phyloP scores from a whole-genome alignment of 2,113 vertebrate genomes.

The Seriola aureovittata region DNA sequence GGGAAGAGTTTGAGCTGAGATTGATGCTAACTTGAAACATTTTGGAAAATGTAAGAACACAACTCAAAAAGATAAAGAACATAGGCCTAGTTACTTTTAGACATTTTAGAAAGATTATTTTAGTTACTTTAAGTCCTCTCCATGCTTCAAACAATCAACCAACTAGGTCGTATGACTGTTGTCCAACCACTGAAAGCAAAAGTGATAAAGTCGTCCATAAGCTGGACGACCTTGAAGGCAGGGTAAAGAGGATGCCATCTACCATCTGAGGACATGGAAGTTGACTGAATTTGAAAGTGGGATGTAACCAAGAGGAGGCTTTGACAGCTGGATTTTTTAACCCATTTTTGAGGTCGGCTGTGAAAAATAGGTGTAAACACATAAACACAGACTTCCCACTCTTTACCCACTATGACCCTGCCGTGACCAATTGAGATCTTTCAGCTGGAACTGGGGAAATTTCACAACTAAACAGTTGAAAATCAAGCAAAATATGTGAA shows the following conservation, averaged over 20 bases:
- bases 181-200: background rate
- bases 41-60: no score
- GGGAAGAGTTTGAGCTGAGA: no score
- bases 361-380: no score
- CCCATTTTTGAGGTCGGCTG: no score
- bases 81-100: no score
- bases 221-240: background rate
- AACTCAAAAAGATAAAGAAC: no score
- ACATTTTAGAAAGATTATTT: no score
- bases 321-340: no score
- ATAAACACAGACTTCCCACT: background rate
- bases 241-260: background rate
- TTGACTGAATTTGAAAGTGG: background rate
- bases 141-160: background rate
- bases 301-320: background rate
- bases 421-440: background rate
- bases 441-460: background rate
- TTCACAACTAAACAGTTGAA: conserved; percentile 18
- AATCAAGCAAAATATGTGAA: background rate
- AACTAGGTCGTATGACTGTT: background rate
- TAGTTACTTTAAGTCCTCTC: background rate
- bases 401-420: background rate
- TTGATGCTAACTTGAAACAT: no score
- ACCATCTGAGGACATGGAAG: background rate
- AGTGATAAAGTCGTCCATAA: background rate